Conservation (phyloP, 1,140 invertebrate genomes). For the Drosophila asahinai region DNA sequence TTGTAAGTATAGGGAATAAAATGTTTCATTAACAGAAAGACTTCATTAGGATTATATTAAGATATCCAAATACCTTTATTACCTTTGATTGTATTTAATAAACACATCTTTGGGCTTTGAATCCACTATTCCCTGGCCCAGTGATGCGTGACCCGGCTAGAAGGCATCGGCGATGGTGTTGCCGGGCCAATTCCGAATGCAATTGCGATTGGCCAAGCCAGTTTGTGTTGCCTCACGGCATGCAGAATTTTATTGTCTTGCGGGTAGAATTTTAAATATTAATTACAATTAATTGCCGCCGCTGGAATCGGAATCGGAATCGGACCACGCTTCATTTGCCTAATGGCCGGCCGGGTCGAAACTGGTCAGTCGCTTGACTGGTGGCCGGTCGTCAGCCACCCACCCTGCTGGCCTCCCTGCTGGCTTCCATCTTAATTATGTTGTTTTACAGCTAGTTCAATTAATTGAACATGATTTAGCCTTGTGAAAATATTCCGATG, state of each 20-base stretch:
- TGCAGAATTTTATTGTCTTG: constrained; percentile 58
- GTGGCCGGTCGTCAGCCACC: not conserved
- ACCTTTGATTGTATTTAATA: not conserved
- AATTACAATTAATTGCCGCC: constrained; percentile 65
- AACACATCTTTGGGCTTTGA: not conserved
- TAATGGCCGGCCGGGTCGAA: constrained; percentile 54
- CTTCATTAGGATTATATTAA: too few species aligned
- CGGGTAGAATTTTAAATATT: constrained; percentile 61
- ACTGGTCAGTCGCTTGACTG: not conserved
- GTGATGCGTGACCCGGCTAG: constrained; percentile 44
- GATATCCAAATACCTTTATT: too few species aligned
- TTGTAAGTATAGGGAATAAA: too few species aligned
- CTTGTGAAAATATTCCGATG: constrained; percentile 43
- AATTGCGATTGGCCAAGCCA: constrained; percentile 48
- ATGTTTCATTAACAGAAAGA: not conserved
- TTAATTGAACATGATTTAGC: constrained; percentile 78
- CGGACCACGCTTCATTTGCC: constrained; percentile 61
- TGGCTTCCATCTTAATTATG: constrained; percentile 68
- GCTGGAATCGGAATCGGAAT: constrained; percentile 19
- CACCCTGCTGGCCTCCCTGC: constrained; percentile 40
- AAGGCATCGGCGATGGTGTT: constrained; percentile 48
- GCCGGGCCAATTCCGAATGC: constrained; percentile 55
- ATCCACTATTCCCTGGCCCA: constrained; percentile 15
- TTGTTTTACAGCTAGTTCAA: constrained; percentile 74
- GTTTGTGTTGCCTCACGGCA: constrained; percentile 24